Conservation (phyloP, 64 coral and sea anemone genomes). For the Porites australiensis region DNA sequence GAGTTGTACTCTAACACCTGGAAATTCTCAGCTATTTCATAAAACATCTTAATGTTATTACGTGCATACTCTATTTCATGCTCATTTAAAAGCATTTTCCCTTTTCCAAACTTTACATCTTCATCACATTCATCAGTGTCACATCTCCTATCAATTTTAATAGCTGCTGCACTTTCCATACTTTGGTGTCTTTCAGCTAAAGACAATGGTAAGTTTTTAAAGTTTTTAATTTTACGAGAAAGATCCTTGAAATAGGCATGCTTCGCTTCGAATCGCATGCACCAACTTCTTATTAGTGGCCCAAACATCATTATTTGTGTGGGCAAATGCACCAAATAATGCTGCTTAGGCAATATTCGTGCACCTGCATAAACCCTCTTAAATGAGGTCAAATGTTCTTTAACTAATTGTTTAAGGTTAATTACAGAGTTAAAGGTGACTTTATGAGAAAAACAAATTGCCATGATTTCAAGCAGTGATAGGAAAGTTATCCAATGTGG, state of each 20-base stretch:
- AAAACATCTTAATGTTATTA: background rate
- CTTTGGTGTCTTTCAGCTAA: conserved; percentile 30
- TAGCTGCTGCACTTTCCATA: conserved; percentile 11
- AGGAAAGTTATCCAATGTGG: conserved; percentile 27
- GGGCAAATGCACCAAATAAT: conserved; percentile 33
- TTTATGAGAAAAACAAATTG: conserved; percentile 21
- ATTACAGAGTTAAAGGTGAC: background rate
- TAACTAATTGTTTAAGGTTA: conserved; percentile 31
- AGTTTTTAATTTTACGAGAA: background rate
- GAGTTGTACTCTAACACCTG: background rate
- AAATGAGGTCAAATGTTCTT: conserved; percentile 35
- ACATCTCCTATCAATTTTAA: background rate
- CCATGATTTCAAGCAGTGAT: conserved; percentile 30
- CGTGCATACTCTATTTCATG: background rate
- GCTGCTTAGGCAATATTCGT: conserved; percentile 33
- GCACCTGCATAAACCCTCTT: conserved; percentile 1
- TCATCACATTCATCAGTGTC: background rate
- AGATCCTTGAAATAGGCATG: conserved; percentile 14
- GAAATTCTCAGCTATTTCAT: background rate
- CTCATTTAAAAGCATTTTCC: background rate
- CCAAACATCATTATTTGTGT: conserved; percentile 18
- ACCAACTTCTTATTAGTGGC: conserved; percentile 27
- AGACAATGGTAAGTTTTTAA: conserved; percentile 27
- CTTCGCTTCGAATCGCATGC: conserved; percentile 47
- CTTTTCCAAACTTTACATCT: background rate